These are phyloP conservation scores for Stenolophus ochropezus DNA, from an alignment of 2,888 invertebrate genomes.

Conservation along the genomic window DNA sequence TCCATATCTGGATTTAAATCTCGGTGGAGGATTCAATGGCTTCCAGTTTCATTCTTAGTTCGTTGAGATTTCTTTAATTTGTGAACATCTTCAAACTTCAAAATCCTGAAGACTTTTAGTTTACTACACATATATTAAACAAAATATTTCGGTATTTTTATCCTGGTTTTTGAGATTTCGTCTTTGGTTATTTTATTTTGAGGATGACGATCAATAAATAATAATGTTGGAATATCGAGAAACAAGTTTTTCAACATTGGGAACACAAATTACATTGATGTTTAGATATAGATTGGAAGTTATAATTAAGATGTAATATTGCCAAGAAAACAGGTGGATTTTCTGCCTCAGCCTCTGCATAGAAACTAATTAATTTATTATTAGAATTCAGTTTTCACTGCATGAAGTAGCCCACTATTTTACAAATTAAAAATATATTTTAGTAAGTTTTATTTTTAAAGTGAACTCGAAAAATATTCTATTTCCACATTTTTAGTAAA, in stretches of 20 bases:
- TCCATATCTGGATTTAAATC: too few relatives aligned
- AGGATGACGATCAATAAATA: too few relatives aligned
- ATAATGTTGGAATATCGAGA: too few relatives aligned
- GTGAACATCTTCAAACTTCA: too few relatives aligned
- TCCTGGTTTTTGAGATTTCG: background rate
- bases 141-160: background rate
- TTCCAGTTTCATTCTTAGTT: too few relatives aligned
- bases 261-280: background rate
- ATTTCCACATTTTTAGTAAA: background rate
- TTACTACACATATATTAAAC: too few relatives aligned
- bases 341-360: background rate
- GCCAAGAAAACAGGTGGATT: background rate
- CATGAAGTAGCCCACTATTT: background rate
- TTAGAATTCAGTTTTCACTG: background rate
- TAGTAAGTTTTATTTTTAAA: background rate
- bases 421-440: background rate
- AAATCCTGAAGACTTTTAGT: too few relatives aligned
- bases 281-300: background rate
- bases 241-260: background rate
- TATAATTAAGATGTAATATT: background rate
- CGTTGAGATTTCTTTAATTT: too few relatives aligned
- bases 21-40: too few relatives aligned
- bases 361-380: background rate
- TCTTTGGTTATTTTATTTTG: too few relatives aligned
- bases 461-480: background rate